Base-by-base conservation (phyloP, 2,113 vertebrate species). In the Abramis brama region DNA sequence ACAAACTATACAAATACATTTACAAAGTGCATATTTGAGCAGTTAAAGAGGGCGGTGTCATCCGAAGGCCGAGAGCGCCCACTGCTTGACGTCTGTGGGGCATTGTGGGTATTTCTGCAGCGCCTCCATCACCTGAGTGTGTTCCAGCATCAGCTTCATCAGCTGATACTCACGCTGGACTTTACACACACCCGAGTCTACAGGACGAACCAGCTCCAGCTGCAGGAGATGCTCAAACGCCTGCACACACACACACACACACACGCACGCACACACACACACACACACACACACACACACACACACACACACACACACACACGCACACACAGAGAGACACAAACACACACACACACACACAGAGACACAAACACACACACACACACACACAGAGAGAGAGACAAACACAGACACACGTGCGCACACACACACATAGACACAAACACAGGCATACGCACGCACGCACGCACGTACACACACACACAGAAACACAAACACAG, bases 101-200 rank as follows among this genome's bases (percentile, higher is more conserved):
- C 98, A 99, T 89, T 99, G 98, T 21, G 98, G 97, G 10, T 99
- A 99, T 0, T 91, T 95, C 87, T 99, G 98, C 91, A 99, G 88
- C 0, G 97, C 97, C 2, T 98, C 97, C 96, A 97, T 96, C 90
- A 99, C 96, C 85, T 99, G 98, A 3, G 89, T 94, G 85, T 94
- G 96, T 92, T 99, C 97, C 93, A 99, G 87, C 86, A 97, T 95
- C 57, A 99, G 95, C 5, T 91, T 94, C 96, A 99, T 93, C 2
- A 98, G 90, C 79, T 97, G 94, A 81, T 94, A 99, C 55, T 99
- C 98, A 8, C 90, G 95, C 94, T 99, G 98, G 0, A 92, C 91
- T 36, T 95, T 96, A 0, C 89, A 89, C 0, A 92, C 89, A 0
- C 95, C 91, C 13, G 94, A 87, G 30, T 99, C 98, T 33, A 96